Evolutionary conservation across 2,888 invertebrate genomes (phyloP).

Genomic region (Calameuta filiformis): DNA sequence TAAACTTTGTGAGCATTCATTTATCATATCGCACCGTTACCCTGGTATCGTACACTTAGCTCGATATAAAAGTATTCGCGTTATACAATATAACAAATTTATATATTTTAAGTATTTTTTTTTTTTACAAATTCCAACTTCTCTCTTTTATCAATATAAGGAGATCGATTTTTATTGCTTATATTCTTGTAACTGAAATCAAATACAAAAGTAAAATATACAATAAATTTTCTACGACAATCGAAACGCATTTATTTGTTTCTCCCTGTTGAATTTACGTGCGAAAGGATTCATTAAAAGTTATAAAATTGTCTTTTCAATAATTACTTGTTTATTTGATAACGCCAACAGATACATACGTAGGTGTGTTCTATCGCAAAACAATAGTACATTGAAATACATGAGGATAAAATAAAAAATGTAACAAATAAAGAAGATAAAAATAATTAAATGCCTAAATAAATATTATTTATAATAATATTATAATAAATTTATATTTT

Average conservation of each 20-base stretch:
- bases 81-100: background rate
- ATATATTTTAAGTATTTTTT: background rate
- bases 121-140: background rate
- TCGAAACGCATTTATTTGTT: background rate
- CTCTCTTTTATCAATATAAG: background rate
- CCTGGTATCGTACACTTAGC: background rate
- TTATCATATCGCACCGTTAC: background rate
- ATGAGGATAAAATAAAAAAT: slow-evolving; percentile 2
- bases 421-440: slow-evolving; percentile 3
- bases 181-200: background rate
- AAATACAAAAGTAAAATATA: background rate
- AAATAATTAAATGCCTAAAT: slow-evolving; percentile 1
- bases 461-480: background rate
- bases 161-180: background rate
- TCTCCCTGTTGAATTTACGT: background rate
- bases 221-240: slow-evolving; percentile 9
- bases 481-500: background rate
- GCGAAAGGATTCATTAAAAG: background rate
- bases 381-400: background rate
- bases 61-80: background rate
- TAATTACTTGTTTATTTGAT: slow-evolving; percentile 4
- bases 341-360: slow-evolving; percentile 5
- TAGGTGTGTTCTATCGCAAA: background rate
- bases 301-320: background rate
- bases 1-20: background rate